Evolutionary conservation across 2,113 vertebrate species (phyloP).

Genomic region (Dasyurus viverrinus): DNA sequence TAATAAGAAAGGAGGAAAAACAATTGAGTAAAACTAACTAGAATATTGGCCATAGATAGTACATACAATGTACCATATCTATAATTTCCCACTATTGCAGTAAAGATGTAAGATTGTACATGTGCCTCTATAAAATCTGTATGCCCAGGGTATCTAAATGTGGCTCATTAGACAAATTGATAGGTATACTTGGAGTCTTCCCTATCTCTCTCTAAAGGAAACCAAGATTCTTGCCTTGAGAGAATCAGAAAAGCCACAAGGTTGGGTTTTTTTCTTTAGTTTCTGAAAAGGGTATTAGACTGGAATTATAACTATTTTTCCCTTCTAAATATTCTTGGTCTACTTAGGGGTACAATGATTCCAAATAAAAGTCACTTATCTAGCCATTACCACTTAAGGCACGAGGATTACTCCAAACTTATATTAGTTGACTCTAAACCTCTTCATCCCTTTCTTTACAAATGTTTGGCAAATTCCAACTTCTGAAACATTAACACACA

Average conservation of each 20-base stretch:
- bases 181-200: not conserved
- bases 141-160: not conserved
- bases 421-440: not conserved
- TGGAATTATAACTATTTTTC: not conserved
- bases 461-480: not conserved
- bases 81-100: not conserved
- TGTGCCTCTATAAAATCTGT: not conserved
- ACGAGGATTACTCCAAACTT: not conserved
- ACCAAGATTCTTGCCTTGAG: not conserved
- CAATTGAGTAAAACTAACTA: not conserved
- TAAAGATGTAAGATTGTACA: not conserved
- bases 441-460: not conserved
- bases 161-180: not conserved
- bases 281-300: not conserved
- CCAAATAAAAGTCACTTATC: not conserved
- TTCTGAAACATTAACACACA: not conserved
- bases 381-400: not conserved
- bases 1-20: not conserved
- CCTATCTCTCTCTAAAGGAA: not conserved
- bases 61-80: not conserved
- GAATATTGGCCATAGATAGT: not conserved
- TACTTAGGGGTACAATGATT: not conserved
- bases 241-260: not conserved
- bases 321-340: not conserved
- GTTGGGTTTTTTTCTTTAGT: not conserved